Conservation (phyloP, 2,797 vertebrate genomes). For the Coregonus ussuriensis region DNA sequence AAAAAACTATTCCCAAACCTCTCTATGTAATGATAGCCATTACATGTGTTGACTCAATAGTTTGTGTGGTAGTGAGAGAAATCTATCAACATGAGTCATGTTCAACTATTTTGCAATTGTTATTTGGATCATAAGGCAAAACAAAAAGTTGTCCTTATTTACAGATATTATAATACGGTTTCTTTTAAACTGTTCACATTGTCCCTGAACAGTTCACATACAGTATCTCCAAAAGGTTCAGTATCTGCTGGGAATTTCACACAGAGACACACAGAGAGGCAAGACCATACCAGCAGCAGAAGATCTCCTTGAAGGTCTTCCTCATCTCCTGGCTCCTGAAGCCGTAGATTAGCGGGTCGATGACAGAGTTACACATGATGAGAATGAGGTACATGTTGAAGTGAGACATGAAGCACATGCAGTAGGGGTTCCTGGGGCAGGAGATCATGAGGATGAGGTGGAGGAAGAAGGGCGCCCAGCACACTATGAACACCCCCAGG, state of each 20-base stretch:
- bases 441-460: slow-evolving; percentile 88
- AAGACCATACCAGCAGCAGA: slow-evolving; percentile 76
- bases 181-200: not conserved
- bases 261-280: slow-evolving; percentile 69
- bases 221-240: slow-evolving; percentile 13
- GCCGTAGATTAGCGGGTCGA: slow-evolving; percentile 88
- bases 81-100: no score
- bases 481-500: slow-evolving; percentile 86
- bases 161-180: not conserved
- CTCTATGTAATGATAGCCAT: no score
- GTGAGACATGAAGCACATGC: slow-evolving; percentile 90
- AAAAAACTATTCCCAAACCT: no score
- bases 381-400: slow-evolving; percentile 90
- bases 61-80: no score
- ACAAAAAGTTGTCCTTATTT: not conserved
- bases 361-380: slow-evolving; percentile 89
- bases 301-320: slow-evolving; percentile 87
- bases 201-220: not conserved
- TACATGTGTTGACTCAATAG: no score
- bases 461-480: slow-evolving; percentile 88
- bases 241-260: slow-evolving; percentile 62
- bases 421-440: slow-evolving; percentile 86
- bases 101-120: not conserved
- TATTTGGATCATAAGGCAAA: not conserved
- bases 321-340: slow-evolving; percentile 88